These are phyloP conservation scores for Casuarius casuarius DNA, from an alignment of 2,113 vertebrate genomes.

Conservation along the genomic window DNA sequence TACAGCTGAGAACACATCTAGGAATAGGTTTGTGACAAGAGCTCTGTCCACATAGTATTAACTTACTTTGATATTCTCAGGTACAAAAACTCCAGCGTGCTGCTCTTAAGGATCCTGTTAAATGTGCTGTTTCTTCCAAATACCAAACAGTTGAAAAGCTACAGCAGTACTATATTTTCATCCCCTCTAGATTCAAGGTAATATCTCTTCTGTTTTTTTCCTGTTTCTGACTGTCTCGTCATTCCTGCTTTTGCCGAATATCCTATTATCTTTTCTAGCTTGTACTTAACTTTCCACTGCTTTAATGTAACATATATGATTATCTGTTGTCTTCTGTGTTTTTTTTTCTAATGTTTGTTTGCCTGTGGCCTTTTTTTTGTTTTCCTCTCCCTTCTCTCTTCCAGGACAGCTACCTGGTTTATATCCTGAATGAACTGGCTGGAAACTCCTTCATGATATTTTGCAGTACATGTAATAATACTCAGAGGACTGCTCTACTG, in stretches of 20 bases:
- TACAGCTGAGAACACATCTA: not conserved
- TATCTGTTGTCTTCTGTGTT: rapidly evolving
- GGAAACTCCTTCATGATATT: slow-evolving; percentile 99
- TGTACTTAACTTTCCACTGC: not conserved
- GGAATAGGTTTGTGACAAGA: not conserved
- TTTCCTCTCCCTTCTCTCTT: not conserved
- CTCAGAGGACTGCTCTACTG: slow-evolving; percentile 92
- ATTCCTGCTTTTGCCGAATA: not conserved
- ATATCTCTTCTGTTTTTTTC: not conserved
- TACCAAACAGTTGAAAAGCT: slow-evolving; percentile 97
- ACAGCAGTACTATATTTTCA: slow-evolving; percentile 97
- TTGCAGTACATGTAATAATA: slow-evolving; percentile 95
- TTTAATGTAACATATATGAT: not conserved
- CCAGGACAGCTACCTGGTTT: slow-evolving; percentile 97
- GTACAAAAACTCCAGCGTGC: slow-evolving; percentile 97
- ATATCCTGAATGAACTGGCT: slow-evolving; percentile 94
- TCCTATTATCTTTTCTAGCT: not conserved
- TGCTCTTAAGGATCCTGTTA: slow-evolving; percentile 94
- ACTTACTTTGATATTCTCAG: slow-evolving; percentile 69
- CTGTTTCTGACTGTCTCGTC: not conserved
- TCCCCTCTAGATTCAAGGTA: slow-evolving; percentile 98
- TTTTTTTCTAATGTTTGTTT: too few species aligned
- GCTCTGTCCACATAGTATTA: not conserved
- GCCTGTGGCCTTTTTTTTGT: not conserved
- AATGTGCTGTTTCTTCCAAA: slow-evolving; percentile 94